Percentiles rank a stretch among this genome's conserved stretches.
These are phyloP conservation scores for Gallirallus australis DNA, from an alignment of 2,797 vertebrate species.

Conservation along the genomic window DNA sequence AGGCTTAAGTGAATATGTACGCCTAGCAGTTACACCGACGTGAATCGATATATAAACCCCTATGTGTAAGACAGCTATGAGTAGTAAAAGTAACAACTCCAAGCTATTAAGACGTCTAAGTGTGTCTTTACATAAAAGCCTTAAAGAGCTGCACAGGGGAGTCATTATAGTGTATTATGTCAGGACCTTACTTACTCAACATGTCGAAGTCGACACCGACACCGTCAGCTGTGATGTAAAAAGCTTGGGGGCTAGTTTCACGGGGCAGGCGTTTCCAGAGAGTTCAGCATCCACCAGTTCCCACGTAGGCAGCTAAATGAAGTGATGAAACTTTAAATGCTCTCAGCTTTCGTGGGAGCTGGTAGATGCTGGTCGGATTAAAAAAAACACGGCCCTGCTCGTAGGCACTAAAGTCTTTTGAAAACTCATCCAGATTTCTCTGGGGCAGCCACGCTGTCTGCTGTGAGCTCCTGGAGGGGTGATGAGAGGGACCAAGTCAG, in stretches of 20 bases:
- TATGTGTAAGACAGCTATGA: slow-evolving; percentile 56
- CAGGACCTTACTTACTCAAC: slow-evolving; percentile 58
- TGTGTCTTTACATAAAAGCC: slow-evolving; percentile 63
- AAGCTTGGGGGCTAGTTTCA: background rate
- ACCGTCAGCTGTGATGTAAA: slow-evolving; percentile 51
- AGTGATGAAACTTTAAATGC: slow-evolving; percentile 58
- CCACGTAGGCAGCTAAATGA: slow-evolving; percentile 52
- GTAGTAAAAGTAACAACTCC: slow-evolving; percentile 66
- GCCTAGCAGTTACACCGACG: slow-evolving; percentile 15
- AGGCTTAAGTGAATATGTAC: background rate
- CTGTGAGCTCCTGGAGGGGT: background rate
- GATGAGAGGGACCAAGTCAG: background rate
- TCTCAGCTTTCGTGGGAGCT: slow-evolving; percentile 4
- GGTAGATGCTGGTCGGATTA: background rate
- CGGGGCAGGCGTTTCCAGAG: background rate
- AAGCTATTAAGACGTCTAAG: slow-evolving; percentile 48
- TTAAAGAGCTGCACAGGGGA: slow-evolving; percentile 61
- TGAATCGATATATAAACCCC: slow-evolving; percentile 35
- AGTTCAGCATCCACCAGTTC: slow-evolving; percentile 29
- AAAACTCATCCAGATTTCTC: background rate
- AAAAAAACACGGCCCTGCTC: background rate
- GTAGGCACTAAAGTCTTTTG: background rate
- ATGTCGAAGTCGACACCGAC: slow-evolving; percentile 48
- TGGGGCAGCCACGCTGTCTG: background rate
- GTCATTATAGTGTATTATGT: slow-evolving; percentile 60